Conservation (phyloP, 1,140 invertebrate genomes). For the Drosophila nebulosa region DNA sequence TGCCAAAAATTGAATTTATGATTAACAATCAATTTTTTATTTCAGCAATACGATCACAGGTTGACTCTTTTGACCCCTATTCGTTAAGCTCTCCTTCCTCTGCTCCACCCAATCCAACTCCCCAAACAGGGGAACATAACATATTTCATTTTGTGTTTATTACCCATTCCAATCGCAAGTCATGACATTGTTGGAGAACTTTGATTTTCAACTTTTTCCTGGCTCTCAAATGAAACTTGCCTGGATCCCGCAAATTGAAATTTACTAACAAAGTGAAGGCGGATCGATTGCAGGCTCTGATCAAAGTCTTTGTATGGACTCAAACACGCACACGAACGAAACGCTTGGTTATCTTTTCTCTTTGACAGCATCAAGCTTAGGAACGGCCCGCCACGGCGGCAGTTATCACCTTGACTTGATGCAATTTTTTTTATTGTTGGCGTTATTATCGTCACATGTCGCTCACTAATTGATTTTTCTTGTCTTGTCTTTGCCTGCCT, state of each 20-base stretch:
- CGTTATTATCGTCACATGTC: constrained; percentile 81
- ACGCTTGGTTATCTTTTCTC: constrained; percentile 29
- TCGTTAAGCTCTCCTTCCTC: constrained; percentile 38
- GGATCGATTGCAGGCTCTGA: constrained; percentile 59
- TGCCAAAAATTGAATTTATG: constrained; percentile 61
- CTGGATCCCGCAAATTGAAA: constrained; percentile 54
- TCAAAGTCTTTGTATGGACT: constrained; percentile 48
- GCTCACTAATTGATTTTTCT: constrained; percentile 81
- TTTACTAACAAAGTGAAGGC: constrained; percentile 54
- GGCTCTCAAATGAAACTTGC: neutral
- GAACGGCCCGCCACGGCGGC: neutral
- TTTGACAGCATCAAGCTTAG: constrained; percentile 17
- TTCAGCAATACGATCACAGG: constrained; percentile 53
- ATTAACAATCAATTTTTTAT: constrained; percentile 53
- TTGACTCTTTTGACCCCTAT: constrained; percentile 68
- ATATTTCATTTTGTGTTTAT: constrained; percentile 68
- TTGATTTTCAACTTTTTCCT: constrained; percentile 22
- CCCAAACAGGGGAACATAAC: constrained; percentile 18
- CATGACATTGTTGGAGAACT: constrained; percentile 37
- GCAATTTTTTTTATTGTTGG: constrained; percentile 78
- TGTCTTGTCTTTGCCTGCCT: constrained; percentile 77
- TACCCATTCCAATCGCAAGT: constrained; percentile 28
- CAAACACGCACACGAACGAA: constrained; percentile 26
- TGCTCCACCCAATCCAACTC: neutral
- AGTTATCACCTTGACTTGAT: constrained; percentile 19